Evolutionary conservation across 64 coral and sea anemone genomes (phyloP).

Genomic region (Platygyra sinensis): DNA sequence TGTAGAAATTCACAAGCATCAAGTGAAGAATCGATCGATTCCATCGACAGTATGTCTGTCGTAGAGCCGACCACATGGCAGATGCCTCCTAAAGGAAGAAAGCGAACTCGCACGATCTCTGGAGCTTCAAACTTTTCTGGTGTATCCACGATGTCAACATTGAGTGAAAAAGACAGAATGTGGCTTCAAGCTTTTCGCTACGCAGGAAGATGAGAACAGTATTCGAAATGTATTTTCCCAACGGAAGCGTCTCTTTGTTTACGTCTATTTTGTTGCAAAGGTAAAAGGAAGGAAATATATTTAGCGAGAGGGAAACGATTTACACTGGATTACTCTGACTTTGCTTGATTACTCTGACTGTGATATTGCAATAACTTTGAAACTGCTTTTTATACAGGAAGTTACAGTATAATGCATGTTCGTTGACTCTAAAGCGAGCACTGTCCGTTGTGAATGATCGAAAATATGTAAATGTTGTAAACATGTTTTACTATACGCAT

Average conservation of each 20-base stretch:
- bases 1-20: constrained; percentile 38
- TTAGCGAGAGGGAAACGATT: background rate
- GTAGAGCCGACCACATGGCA: constrained; percentile 82
- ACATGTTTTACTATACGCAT: background rate
- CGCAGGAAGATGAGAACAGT: constrained; percentile 68
- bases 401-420: background rate
- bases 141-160: constrained; percentile 75
- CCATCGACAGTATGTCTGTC: constrained; percentile 81
- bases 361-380: background rate
- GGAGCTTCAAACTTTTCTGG: constrained; percentile 93
- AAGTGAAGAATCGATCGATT: constrained; percentile 62
- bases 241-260: background rate
- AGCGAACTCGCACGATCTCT: constrained; percentile 81
- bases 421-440: background rate
- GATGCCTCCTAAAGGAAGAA: constrained; percentile 77
- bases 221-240: background rate
- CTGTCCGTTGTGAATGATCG: background rate
- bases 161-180: constrained; percentile 82
- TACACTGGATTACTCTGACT: background rate
- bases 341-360: constrained; percentile 31
- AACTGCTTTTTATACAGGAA: background rate
- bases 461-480: constrained; percentile 23
- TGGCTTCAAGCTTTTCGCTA: constrained; percentile 86
- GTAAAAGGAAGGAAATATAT: constrained; percentile 11
- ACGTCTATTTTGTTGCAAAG: constrained; percentile 9